A percentile compares a stretch with the other conserved stretches of the same genome.
Conservation (phyloP, 2,888 invertebrate genomes). For the Patella caerulea region DNA sequence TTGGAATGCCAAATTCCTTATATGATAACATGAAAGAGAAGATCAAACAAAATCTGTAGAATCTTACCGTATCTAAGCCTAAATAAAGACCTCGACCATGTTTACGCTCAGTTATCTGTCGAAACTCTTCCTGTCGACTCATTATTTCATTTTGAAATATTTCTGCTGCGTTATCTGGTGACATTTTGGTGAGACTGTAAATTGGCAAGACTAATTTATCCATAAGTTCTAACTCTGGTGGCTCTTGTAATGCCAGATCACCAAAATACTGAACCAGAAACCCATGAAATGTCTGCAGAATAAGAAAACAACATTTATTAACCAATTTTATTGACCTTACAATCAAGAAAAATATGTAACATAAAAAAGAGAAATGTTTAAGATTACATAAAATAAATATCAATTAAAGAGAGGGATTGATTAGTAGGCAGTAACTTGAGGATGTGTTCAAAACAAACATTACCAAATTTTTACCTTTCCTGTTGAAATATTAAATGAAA, state of each 20-base stretch:
- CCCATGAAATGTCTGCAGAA: slow-evolving; percentile 77
- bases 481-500: too few relatives aligned
- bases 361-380: neutral
- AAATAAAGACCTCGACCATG: slow-evolving; percentile 71
- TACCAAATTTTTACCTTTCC: too few relatives aligned
- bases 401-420: too few relatives aligned
- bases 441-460: too few relatives aligned
- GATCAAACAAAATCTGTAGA: neutral
- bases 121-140: slow-evolving; percentile 65
- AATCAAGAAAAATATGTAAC: neutral
- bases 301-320: neutral
- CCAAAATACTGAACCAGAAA: slow-evolving; percentile 85
- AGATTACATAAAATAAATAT: too few relatives aligned
- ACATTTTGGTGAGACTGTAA: slow-evolving; percentile 82
- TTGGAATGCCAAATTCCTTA: too few relatives aligned
- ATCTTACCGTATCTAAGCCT: slow-evolving; percentile 65
- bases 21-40: too few relatives aligned
- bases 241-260: slow-evolving; percentile 75
- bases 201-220: slow-evolving; percentile 73
- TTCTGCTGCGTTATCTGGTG: slow-evolving; percentile 79
- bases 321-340: neutral
- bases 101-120: slow-evolving; percentile 47
- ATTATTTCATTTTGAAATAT: slow-evolving; percentile 80
- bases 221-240: slow-evolving; percentile 54
- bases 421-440: too few relatives aligned